A percentile compares a stretch with the other conserved stretches of the same genome.
These are phyloP conservation scores for Mactromeris polynyma DNA, from an alignment of 2,888 invertebrate genomes.

Conservation along the genomic window DNA sequence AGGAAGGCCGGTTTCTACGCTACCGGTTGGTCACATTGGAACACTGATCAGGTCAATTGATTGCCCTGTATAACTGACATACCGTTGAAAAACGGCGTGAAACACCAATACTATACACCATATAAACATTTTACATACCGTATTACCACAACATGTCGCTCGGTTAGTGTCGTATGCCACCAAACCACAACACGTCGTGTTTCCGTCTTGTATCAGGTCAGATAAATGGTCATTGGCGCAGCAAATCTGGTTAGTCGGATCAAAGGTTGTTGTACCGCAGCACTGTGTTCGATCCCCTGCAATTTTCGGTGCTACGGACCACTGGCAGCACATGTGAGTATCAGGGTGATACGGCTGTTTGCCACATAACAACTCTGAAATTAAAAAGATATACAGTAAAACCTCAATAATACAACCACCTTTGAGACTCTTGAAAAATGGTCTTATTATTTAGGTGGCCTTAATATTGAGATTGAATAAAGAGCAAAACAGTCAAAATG, in stretches of 20 bases:
- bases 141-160: constrained; percentile 33
- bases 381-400: neutral
- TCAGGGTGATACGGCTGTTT: constrained; percentile 6
- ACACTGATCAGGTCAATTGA: too few relatives aligned
- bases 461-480: too few relatives aligned
- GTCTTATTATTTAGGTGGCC: too few relatives aligned
- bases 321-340: constrained; percentile 33
- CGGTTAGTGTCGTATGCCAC: constrained; percentile 36
- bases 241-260: constrained; percentile 34
- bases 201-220: constrained; percentile 24
- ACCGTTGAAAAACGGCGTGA: too few relatives aligned
- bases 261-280: constrained; percentile 26
- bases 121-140: constrained; percentile 17
- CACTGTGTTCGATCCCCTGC: constrained; percentile 17
- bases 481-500: too few relatives aligned
- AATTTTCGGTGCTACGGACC: constrained; percentile 26
- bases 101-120: too few relatives aligned
- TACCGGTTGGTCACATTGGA: too few relatives aligned
- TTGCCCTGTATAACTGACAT: too few relatives aligned
- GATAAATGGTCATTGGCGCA: constrained; percentile 39
- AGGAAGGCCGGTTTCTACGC: too few relatives aligned
- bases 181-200: constrained; percentile 50
- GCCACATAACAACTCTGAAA: constrained; percentile 24
- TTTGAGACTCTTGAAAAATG: too few relatives aligned
- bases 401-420: too few relatives aligned